These are phyloP conservation scores for Schrankia costaestrigalis DNA, from an alignment of 2,888 invertebrate species.

Conservation along the genomic window DNA sequence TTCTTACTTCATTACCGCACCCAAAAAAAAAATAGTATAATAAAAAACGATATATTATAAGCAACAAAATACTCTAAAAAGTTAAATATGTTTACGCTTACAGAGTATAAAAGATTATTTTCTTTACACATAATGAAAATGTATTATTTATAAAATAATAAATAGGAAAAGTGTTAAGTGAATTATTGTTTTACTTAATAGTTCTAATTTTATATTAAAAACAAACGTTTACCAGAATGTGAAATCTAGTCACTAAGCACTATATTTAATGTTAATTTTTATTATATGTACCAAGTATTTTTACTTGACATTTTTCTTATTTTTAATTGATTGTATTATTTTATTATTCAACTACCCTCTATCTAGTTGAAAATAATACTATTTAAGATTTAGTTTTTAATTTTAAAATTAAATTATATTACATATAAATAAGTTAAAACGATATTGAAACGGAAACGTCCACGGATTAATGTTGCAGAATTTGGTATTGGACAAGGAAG, in stretches of 20 bases:
- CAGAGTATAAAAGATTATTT: not conserved
- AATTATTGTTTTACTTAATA: conserved; percentile 1
- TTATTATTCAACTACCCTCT: too few relatives aligned
- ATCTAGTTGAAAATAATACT: too few relatives aligned
- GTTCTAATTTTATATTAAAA: not conserved
- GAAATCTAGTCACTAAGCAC: not conserved
- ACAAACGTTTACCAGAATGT: not conserved
- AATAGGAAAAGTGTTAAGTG: conserved; percentile 43
- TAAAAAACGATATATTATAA: too few relatives aligned
- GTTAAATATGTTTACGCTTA: too few relatives aligned
- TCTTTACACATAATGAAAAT: conserved; percentile 32
- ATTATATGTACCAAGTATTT: not conserved
- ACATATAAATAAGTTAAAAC: conserved; percentile 8
- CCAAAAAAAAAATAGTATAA: too few relatives aligned
- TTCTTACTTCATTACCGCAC: too few relatives aligned
- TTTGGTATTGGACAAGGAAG: conserved; percentile 66
- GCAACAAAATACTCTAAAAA: too few relatives aligned
- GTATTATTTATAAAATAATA: conserved; percentile 31
- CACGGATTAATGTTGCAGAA: conserved; percentile 66
- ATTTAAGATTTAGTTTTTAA: too few relatives aligned
- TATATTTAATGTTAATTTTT: not conserved
- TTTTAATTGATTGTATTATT: too few relatives aligned
- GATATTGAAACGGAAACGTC: conserved; percentile 18
- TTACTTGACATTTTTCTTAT: conserved; percentile 43
- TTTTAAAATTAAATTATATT: conserved; percentile 11